A percentile compares a stretch with the other conserved stretches of the same genome.
Evolutionary conservation across 2,113 vertebrate species (phyloP).

Genomic region (Gallinago paraguaiae): DNA sequence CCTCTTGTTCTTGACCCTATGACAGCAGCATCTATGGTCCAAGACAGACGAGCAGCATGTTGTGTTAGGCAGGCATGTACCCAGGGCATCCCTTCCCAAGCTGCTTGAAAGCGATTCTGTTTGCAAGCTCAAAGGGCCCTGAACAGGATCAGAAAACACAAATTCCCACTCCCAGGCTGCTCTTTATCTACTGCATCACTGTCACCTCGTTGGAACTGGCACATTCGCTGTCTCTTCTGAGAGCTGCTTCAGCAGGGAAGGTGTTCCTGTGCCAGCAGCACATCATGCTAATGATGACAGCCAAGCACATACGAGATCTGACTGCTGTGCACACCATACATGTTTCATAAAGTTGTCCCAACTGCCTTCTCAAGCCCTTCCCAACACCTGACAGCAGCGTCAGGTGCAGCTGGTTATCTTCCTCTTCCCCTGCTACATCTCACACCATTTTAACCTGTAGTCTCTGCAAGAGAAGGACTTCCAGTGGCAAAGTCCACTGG

Average conservation of each 20-base stretch:
- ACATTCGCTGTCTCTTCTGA: neutral
- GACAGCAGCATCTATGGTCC: neutral
- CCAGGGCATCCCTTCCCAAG: neutral
- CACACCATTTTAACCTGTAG: neutral
- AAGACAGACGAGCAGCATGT: neutral
- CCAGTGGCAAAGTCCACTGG: neutral
- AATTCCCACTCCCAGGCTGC: neutral
- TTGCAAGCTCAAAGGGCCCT: neutral
- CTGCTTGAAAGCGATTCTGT: neutral
- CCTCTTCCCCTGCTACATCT: neutral
- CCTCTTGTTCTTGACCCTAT: neutral
- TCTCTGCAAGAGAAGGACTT: neutral
- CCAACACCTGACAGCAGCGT: neutral
- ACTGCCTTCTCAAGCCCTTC: neutral
- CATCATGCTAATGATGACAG: neutral
- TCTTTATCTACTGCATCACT: conserved; percentile 10
- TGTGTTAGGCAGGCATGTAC: neutral
- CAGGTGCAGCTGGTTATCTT: neutral
- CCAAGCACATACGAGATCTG: neutral
- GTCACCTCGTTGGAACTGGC: neutral
- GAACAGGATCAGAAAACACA: neutral
- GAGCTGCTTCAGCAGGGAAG: neutral
- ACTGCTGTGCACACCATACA: neutral
- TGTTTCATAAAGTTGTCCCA: neutral
- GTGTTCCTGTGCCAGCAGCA: conserved; percentile 6